Evolutionary conservation across 2,797 vertebrate genomes (phyloP), one percentile per base, ranked within the genome.

Genomic region (Acridotheres tristis): DNA sequence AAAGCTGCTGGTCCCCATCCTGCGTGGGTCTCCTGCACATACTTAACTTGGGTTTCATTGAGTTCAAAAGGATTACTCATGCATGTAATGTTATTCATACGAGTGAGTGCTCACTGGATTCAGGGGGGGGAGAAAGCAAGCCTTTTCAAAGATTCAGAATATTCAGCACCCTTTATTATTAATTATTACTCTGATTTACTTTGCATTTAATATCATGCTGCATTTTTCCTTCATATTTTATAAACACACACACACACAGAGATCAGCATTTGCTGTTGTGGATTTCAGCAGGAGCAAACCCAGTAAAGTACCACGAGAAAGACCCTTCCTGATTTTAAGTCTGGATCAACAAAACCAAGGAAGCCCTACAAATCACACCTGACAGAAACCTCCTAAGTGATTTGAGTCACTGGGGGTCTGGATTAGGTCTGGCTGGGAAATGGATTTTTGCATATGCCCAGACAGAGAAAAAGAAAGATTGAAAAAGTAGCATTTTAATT

Each of bases 41-140:
- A 61, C 65, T 90, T 91, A 86, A 63, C 90, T 77, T 83, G 65
- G 22, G 65, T 96, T 94, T 95, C 94, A 95, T 59, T 91, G 93
- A 92, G 78, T 93, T 95, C 87, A 93, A 95, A 97, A 81, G 43
- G 54, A 65, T 92, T 96, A 96, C 90, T 96, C 95, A 93, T 85
- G 85, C 85, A 58, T 85, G 81, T 88, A 89, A 94, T 93, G 65
- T 85, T 96, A 92, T 90, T 97, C 90, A 94, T 89, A 94, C 32
- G 72, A 96, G 23, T 94, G 94, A 97, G 86, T 89, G 90, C 86
- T 97, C 53, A 47, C 81, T 85, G 63, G 92, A 93, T 92, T 71
- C 32, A 34, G 38, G 50, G 47, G 77, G 71, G 68, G 83, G 0
- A 15, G 16, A 81, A 90, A 67, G 22, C 65, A 94, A 66, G 16